Evolutionary conservation across 2,113 vertebrate species (phyloP).

Genomic region (Lipotes vexillifer): DNA sequence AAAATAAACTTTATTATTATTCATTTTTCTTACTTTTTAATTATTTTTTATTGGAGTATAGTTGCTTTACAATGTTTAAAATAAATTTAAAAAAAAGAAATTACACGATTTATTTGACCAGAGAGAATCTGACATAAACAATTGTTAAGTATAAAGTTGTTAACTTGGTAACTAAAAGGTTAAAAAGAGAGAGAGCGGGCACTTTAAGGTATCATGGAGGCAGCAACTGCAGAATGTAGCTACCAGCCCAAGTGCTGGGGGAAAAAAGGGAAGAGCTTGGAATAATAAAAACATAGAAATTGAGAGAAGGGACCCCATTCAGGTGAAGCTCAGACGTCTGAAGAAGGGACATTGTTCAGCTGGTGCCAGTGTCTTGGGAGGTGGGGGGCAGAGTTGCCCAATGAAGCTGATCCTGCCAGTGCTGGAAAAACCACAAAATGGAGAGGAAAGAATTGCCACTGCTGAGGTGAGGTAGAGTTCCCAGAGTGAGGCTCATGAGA

Average conservation of each 20-base stretch:
- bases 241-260: background rate
- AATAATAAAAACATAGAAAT: background rate
- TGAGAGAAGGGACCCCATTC: background rate
- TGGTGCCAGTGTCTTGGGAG: background rate
- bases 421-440: background rate
- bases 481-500: background rate
- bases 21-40: too few species aligned
- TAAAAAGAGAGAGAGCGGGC: background rate
- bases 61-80: background rate
- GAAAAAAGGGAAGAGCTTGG: background rate
- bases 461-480: background rate
- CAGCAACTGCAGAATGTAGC: background rate
- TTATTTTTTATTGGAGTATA: too few species aligned
- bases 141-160: background rate
- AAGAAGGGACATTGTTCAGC: accelerated
- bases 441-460: too few species aligned
- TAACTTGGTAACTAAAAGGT: background rate
- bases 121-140: background rate
- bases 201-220: accelerated
- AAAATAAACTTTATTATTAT: too few species aligned
- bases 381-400: background rate
- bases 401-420: background rate
- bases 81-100: background rate
- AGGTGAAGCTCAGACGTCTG: background rate
- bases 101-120: background rate